phyloP scores from a whole-genome alignment of 2,113 vertebrate species.

The Callospermophilus lateralis region DNA sequence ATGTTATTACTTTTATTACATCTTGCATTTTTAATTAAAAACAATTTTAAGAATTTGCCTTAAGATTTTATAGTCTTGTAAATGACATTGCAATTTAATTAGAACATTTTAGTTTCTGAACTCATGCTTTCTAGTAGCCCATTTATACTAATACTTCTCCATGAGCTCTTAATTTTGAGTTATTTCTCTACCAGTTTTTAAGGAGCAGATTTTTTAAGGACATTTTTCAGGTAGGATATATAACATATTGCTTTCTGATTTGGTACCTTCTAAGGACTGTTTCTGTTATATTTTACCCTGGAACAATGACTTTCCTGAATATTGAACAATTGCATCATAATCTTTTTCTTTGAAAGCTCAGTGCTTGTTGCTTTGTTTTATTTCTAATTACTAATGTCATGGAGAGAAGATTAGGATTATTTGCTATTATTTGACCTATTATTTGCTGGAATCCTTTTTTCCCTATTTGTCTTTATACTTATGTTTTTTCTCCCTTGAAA shows the following conservation, averaged over 20 bases:
- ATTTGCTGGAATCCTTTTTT: neutral
- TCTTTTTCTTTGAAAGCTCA: conserved; percentile 9
- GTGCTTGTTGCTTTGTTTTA: neutral
- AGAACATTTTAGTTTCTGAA: conserved; percentile 26
- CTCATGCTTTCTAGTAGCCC: neutral
- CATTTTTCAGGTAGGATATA: neutral
- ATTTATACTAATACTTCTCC: neutral
- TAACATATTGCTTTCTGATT: neutral
- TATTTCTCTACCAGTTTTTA: neutral
- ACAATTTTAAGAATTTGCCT: neutral
- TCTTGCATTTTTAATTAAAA: conserved; percentile 50
- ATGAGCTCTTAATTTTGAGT: conserved; percentile 29
- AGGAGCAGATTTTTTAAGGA: neutral
- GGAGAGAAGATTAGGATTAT: neutral
- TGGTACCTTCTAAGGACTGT: neutral
- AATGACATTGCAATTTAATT: conserved; percentile 39
- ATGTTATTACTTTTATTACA: neutral
- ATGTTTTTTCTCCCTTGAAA: neutral
- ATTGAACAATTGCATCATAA: neutral
- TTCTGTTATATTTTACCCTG: neutral
- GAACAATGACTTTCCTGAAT: neutral
- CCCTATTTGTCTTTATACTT: conserved; percentile 2
- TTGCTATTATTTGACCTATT: neutral
- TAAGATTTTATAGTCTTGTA: neutral
- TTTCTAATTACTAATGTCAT: conserved; percentile 32